Percentiles rank a stretch among this genome's conserved stretches.
These are phyloP conservation scores for Tetrao urogallus DNA, from an alignment of 2,113 vertebrate genomes.

Conservation along the genomic window DNA sequence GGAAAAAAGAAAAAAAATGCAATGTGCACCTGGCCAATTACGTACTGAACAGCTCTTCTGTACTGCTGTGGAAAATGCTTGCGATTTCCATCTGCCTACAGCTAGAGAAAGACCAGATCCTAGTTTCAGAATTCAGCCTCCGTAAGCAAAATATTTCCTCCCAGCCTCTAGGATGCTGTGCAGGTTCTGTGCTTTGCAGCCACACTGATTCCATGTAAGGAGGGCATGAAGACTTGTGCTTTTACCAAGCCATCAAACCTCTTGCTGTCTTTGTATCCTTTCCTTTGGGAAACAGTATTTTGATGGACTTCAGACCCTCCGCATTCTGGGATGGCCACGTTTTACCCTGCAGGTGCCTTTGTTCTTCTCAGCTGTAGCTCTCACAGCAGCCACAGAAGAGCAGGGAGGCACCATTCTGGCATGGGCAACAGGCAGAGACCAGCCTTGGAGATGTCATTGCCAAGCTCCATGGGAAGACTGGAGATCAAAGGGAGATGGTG, in stretches of 20 bases:
- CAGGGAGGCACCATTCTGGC: not conserved
- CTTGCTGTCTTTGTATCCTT: not conserved
- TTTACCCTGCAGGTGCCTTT: not conserved
- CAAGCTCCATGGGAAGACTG: not conserved
- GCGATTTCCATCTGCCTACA: not conserved
- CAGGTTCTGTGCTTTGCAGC: not conserved
- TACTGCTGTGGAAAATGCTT: not conserved
- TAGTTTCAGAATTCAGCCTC: not conserved
- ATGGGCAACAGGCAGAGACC: not conserved
- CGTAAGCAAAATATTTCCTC: not conserved
- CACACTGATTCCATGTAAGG: not conserved
- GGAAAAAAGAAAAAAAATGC: not conserved
- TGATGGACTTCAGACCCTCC: not conserved
- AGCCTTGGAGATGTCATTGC: not conserved
- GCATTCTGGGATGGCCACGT: rapidly evolving
- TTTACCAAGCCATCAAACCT: not conserved
- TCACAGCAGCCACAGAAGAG: not conserved
- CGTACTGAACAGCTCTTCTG: not conserved
- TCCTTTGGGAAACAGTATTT: not conserved
- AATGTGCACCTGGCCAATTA: not conserved
- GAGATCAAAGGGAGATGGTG: not conserved
- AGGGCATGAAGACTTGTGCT: rapidly evolving
- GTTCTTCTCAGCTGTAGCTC: not conserved
- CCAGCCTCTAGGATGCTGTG: not conserved
- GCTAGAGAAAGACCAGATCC: not conserved